Evolutionary conservation across 2,797 vertebrate species (phyloP).

Genomic region (Choloepus didactylus): DNA sequence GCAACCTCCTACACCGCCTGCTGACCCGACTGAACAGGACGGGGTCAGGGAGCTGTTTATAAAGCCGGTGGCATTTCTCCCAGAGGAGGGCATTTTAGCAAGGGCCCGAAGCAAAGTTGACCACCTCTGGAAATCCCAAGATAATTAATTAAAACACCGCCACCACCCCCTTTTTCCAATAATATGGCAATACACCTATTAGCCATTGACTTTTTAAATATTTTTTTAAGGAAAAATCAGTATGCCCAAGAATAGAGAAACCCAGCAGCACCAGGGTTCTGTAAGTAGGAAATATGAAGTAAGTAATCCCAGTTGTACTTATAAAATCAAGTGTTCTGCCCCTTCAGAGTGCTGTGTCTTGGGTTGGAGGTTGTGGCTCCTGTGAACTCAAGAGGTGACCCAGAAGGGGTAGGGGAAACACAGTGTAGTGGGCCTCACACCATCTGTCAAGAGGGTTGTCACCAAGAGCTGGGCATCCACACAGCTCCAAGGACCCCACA

Average conservation of each 20-base stretch:
- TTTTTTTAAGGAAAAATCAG: not conserved
- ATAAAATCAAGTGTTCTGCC: fast-evolving
- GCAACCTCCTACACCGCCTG: slow-evolving; percentile 41
- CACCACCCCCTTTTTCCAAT: not conserved
- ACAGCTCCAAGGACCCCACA: not conserved
- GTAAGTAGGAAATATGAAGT: not conserved
- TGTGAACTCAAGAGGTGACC: fast-evolving
- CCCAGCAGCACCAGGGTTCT: not conserved
- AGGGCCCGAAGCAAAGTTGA: slow-evolving; percentile 54
- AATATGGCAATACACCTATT: not conserved
- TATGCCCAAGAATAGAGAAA: not conserved
- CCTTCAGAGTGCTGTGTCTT: fast-evolving
- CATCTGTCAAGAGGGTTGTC: fast-evolving
- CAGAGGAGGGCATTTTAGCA: slow-evolving; percentile 30
- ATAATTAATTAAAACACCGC: not conserved
- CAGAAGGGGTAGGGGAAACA: fast-evolving
- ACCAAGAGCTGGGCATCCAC: not conserved
- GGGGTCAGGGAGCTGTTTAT: slow-evolving; percentile 35
- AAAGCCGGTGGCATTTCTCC: slow-evolving; percentile 62
- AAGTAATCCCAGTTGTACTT: not conserved
- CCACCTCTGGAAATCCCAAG: not conserved
- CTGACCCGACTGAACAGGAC: slow-evolving; percentile 76
- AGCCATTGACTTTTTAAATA: not conserved
- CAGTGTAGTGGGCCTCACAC: fast-evolving
- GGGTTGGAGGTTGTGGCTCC: not conserved